Base-by-base conservation (phyloP, 92 coral and sea anemone genomes). In the Scolanthus callimorphus region DNA sequence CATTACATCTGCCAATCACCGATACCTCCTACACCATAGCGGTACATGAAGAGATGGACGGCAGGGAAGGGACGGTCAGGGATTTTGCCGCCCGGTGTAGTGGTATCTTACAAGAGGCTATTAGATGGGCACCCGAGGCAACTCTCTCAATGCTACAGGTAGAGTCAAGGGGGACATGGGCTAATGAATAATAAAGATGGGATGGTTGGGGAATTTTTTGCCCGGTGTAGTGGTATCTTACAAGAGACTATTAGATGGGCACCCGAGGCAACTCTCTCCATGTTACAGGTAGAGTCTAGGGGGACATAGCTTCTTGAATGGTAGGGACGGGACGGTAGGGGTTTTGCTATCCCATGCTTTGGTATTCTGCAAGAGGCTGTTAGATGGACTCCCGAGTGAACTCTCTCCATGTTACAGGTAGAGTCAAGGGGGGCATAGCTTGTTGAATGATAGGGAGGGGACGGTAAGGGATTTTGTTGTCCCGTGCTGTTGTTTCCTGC, bases 201-300 rank as follows among this genome's bases (percentile, higher is more conserved):
- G 2, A 94, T 96, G 11, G 99, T 94, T 29, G 64, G 79, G 41
- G 99, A 94, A 53, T 94, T 94, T 64, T 95, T 96, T 22, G 96
- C 92, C 23, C 82, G 96, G 1, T 94, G 99, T 69, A 94, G 96
- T 61, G 99, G 95, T 0, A 94, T 94, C 2, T 69, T 94, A 22
- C 81, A 77, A 64, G 99, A 89, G 59, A 96, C 99, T 24, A 70
- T 94, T 49, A 94, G 88, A 55, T 94, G 99, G 99, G 99, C 99
- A 25, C 99, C 99, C 4, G 85, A 77, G 39, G 82, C 99, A 3
- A 94, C 99, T 2, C 80, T 79, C 31, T 90, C 99, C 0, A 45
- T 94, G 37, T 60, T 94, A n/a, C 96, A 94, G 96, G 99, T 94
- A 26, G n/a, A n/a, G n/a, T n/a, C n/a, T n/a, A n/a, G n/a, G n/a